phyloP scores from a whole-genome alignment of 2,113 vertebrate genomes.

The Edolisoma coerulescens region DNA sequence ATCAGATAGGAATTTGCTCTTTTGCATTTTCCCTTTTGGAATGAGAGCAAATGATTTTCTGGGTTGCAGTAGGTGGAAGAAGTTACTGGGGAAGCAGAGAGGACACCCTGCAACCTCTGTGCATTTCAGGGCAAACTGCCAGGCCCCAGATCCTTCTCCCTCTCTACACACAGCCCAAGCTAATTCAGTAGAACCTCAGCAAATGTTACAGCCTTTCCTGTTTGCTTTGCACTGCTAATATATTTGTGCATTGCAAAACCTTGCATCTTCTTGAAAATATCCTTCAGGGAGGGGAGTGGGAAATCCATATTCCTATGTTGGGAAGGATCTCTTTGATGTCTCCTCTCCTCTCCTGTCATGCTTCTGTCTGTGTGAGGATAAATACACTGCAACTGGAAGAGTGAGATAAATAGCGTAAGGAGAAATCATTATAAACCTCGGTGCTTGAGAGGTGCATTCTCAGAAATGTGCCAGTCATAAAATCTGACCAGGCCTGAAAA shows the following conservation, averaged over 20 bases:
- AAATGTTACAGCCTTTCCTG: conserved; percentile 19
- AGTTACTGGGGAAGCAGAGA: neutral
- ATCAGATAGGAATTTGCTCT: neutral
- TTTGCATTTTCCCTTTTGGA: neutral
- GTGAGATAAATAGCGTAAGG: conserved; percentile 56
- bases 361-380: conserved; percentile 40
- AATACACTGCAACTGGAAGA: conserved; percentile 60
- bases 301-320: conserved; percentile 46
- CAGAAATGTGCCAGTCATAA: conserved; percentile 23
- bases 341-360: conserved; percentile 48
- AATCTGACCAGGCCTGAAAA: conserved; percentile 53
- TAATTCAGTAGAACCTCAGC: neutral
- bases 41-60: neutral
- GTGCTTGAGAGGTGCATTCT: conserved; percentile 18
- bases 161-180: neutral
- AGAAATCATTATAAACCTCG: conserved; percentile 59
- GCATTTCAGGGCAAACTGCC: neutral
- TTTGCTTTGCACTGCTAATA: conserved; percentile 26
- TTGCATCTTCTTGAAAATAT: conserved; percentile 51
- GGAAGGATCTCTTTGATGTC: conserved; percentile 56
- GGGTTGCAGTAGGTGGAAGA: neutral
- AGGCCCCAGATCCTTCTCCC: neutral
- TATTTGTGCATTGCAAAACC: conserved; percentile 1
- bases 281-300: neutral
- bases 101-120: neutral